Evolutionary conservation across 2,797 vertebrate species (phyloP).

Genomic region (Hemibagrus guttatus): DNA sequence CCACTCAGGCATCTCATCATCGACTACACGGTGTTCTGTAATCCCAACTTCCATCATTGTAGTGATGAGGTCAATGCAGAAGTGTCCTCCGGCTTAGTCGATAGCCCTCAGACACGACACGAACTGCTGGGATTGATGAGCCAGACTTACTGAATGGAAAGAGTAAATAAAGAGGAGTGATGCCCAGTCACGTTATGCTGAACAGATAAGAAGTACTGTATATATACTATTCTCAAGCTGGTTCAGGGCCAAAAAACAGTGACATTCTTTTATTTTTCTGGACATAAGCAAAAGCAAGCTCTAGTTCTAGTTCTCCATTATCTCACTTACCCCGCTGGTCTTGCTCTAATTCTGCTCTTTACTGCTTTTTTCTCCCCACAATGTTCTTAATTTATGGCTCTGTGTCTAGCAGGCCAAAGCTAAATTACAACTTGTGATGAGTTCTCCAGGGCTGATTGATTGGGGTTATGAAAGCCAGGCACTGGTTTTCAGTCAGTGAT

Average conservation of each 20-base stretch:
- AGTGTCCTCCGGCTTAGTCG: conserved; percentile 22
- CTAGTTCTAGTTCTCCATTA: background rate
- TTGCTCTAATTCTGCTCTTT: conserved; percentile 4
- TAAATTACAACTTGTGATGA: conserved; percentile 44
- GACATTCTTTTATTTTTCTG: background rate
- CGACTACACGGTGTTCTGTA: conserved; percentile 8
- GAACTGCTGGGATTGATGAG: conserved; percentile 41
- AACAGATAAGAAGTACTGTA: conserved; percentile 6
- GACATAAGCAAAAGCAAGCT: background rate
- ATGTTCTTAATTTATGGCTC: conserved; percentile 16
- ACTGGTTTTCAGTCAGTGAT: conserved; percentile 42
- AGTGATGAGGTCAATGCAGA: conserved; percentile 32
- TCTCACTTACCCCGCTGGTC: background rate
- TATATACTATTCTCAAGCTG: conserved; percentile 4
- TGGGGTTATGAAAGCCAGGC: conserved; percentile 27
- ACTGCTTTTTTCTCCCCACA: background rate
- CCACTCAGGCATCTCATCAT: conserved; percentile 10
- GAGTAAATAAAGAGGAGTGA: conserved; percentile 43
- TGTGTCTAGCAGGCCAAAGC: conserved; percentile 15
- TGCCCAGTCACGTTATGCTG: conserved; percentile 34
- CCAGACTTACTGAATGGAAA: conserved; percentile 19
- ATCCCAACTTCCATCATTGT: conserved; percentile 24
- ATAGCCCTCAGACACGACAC: conserved; percentile 13
- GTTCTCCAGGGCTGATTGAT: conserved; percentile 30
- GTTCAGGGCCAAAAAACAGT: background rate